Evolutionary conservation across 1,140 invertebrate genomes (phyloP).

Genomic region (Littorina saxatilis): DNA sequence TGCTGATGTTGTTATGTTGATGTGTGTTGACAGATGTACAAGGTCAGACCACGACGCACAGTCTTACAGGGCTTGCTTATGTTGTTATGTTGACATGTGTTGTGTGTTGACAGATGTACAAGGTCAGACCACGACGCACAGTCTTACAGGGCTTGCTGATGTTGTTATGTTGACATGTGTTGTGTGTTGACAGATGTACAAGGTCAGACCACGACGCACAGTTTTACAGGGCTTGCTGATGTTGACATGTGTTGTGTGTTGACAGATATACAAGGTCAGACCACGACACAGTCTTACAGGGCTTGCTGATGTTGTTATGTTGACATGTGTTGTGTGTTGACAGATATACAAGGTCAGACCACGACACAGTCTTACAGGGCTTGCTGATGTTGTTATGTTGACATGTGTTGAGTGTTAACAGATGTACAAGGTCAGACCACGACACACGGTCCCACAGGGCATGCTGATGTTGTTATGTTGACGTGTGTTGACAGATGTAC

Average conservation of each 20-base stretch:
- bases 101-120: constrained; percentile 40
- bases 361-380: too few species aligned
- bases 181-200: constrained; percentile 75
- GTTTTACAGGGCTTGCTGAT: too few species aligned
- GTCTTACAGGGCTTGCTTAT: too few species aligned
- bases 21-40: constrained; percentile 65
- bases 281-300: too few species aligned
- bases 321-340: too few species aligned
- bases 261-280: constrained; percentile 75
- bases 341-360: constrained; percentile 72
- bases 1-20: constrained; percentile 64
- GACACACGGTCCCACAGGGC: constrained; percentile 74
- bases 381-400: too few species aligned
- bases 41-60: too few species aligned
- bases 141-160: constrained; percentile 75
- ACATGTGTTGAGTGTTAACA: too few species aligned
- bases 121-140: constrained; percentile 71
- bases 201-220: too few species aligned
- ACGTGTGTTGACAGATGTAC: constrained; percentile 73
- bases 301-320: too few species aligned
- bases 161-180: too few species aligned
- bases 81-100: too few species aligned
- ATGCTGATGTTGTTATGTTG: constrained; percentile 76
- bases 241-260: constrained; percentile 14
- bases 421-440: constrained; percentile 66